A percentile compares a stretch with the other conserved stretches of the same genome.
Conservation (phyloP, 2,797 vertebrate species). For the Octomys mimax region DNA sequence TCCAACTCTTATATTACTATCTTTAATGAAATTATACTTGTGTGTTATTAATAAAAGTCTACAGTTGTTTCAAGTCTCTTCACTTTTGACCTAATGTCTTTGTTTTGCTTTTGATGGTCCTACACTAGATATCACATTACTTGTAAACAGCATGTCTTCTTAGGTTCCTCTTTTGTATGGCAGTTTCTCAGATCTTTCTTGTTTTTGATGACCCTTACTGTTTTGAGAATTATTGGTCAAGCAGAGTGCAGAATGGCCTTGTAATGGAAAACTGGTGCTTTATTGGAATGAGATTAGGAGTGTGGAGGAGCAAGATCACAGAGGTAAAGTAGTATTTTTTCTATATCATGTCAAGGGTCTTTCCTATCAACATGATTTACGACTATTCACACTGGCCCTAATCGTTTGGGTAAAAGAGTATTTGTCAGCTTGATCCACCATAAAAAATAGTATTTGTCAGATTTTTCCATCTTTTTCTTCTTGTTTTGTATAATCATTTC, state of each 20-base stretch:
- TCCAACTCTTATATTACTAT: not conserved
- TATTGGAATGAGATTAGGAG: not conserved
- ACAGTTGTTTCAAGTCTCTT: not conserved
- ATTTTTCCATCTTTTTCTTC: not conserved
- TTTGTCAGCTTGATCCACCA: not conserved
- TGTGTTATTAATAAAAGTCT: not conserved
- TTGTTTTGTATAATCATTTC: not conserved
- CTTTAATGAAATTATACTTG: not conserved
- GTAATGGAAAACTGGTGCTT: not conserved
- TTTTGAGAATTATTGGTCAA: not conserved
- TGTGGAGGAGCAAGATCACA: not conserved
- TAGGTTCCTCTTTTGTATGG: not conserved
- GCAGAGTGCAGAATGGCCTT: not conserved
- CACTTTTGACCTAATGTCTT: not conserved
- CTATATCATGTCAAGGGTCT: not conserved
- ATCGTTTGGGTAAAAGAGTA: not conserved
- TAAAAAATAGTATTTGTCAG: not conserved
- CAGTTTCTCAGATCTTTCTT: not conserved
- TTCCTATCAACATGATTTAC: not conserved
- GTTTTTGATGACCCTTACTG: not conserved
- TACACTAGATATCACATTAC: not conserved
- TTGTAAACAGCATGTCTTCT: not conserved
- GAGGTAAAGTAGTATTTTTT: not conserved
- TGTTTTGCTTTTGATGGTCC: not conserved
- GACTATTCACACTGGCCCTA: not conserved